Base-by-base conservation (phyloP, 2,797 vertebrate species). In the Margarornis squamiger region DNA sequence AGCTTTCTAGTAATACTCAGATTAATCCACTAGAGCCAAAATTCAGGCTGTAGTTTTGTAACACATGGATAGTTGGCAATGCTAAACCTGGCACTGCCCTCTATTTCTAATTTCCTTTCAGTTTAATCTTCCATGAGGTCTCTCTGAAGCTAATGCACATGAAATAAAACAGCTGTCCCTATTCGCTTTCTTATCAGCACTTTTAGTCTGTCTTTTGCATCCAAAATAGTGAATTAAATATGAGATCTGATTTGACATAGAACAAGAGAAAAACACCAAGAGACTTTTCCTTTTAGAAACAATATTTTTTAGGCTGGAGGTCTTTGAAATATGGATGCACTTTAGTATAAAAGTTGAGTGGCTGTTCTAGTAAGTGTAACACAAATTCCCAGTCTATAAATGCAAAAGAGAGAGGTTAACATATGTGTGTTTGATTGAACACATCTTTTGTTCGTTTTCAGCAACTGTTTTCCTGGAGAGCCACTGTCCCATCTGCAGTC, bases 101-200 rank as follows among this genome's bases (percentile, higher is more conserved):
- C 74, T 55, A 18, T 94, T 86, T 96, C 92, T 89, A 62, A 93
- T 96, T 94, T 96, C 84, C 77, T 93, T 88, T 95, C 79, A 71
- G 36, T 89, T 92, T 94, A 94, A 52, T 95, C 96, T 97, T 95
- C 88, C 65, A 3, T 71, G 68, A 92, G 86, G 81, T 93, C 72
- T 75, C 54, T 26, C 58, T 91, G 76, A 77, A 94, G 94, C 94
- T 96, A 94, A 71, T 91, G 91, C 74, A 94, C 84, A 71, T 84
- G 89, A 92, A 93, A 91, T 84, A 85, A 92, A 97, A 59, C 82
- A 93, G 71, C 91, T 90, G 91, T 62, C 86, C 68, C 88, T 41
- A 82, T 90, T 71, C 76, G 46, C 92, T 97, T 95, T 86, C 78
- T 96, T 96, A 92, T 75, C 94, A 93, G 93, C 80, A 95, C 93